Evolutionary conservation across 2,888 invertebrate species (phyloP), one percentile per base, ranked within the genome.

Genomic region (Agriopis marginaria): DNA sequence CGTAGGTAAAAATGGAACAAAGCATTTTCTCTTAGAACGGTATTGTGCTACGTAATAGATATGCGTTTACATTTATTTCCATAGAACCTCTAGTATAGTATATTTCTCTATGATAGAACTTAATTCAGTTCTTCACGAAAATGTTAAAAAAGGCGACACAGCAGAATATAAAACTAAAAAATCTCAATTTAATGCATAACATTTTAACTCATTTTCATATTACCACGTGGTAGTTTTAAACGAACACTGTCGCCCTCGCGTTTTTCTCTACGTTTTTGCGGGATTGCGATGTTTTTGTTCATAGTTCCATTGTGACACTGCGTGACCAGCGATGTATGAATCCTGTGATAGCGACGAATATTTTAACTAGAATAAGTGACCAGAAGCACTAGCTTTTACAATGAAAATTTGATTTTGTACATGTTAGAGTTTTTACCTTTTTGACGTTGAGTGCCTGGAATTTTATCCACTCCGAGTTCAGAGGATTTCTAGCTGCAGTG

Each of bases 311-410:
- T 90, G 89, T 89, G 85, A 82, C 83, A 81, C 86, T 79, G 86
- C 86, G 82, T 82, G 82, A 79, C 80, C 91, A 89, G 85, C 87
- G 85, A 87, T 88, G 92, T 90, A 88, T 89, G 84, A 89, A 89
- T 92, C 91, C 92, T 85, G 88, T 83, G 91, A 92, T 91, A 89
- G 82, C 81, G 84, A 75, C 84, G 85, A 88, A 89, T 89, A 87
- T 87, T 88, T 90, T 86, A 84, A 89, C 80, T 87, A 87, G 86
- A 83, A 84, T 82, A 82, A 82, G 78, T 79, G 80, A 78, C 79
- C 79, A 75, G 75, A 76, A 71, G 69, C 79, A 82, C 80, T 76
- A 79, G 74, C 77, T 77, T 81, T 81, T 77, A 74, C 79, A 75
- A 79, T 80, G 79, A 78, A 81, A 80, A 83, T 80, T 75, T 78